Evolutionary conservation across 1,140 invertebrate genomes (phyloP).

Genomic region (Anastatus disparis): DNA sequence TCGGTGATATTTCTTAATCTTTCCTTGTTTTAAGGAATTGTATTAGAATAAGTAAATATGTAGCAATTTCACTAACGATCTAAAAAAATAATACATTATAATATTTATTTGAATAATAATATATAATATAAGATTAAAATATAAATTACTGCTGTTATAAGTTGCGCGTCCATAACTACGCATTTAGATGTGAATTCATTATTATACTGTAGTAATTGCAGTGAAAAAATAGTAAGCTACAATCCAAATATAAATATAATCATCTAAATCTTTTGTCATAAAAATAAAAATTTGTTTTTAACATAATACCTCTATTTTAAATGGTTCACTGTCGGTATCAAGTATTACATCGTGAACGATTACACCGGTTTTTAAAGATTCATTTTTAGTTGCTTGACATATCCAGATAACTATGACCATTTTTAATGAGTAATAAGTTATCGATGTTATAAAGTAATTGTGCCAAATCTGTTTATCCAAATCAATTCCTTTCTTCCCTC

Average conservation of each 20-base stretch:
- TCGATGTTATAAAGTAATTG: conserved; percentile 43
- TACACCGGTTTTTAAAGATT: conserved; percentile 49
- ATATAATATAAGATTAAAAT: background rate
- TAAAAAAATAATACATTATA: conserved; percentile 30
- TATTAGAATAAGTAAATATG: conserved; percentile 40
- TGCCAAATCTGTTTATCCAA: conserved; percentile 53
- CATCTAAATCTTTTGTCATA: no score
- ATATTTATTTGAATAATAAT: conserved; percentile 17
- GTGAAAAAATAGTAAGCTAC: conserved; percentile 52
- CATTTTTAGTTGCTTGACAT: conserved; percentile 54
- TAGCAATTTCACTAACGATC: conserved; percentile 38
- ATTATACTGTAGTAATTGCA: conserved; percentile 54
- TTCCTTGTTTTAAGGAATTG: conserved; percentile 45
- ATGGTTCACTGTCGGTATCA: conserved; percentile 44
- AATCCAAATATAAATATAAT: conserved; percentile 35
- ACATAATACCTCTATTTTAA: conserved; percentile 56
- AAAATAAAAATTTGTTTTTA: no score
- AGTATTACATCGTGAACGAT: conserved; percentile 54
- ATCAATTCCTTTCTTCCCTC: conserved; percentile 23
- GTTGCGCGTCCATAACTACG: conserved; percentile 46
- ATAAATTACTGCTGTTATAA: conserved; percentile 47
- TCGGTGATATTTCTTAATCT: no score
- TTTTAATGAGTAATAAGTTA: conserved; percentile 51
- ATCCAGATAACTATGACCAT: conserved; percentile 51
- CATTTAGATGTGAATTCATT: conserved; percentile 50